Percentiles rank a stretch among this genome's conserved stretches.
phyloP scores from a whole-genome alignment of 37 sponge, comb jelly and placozoan species.

The Agelas oroides region DNA sequence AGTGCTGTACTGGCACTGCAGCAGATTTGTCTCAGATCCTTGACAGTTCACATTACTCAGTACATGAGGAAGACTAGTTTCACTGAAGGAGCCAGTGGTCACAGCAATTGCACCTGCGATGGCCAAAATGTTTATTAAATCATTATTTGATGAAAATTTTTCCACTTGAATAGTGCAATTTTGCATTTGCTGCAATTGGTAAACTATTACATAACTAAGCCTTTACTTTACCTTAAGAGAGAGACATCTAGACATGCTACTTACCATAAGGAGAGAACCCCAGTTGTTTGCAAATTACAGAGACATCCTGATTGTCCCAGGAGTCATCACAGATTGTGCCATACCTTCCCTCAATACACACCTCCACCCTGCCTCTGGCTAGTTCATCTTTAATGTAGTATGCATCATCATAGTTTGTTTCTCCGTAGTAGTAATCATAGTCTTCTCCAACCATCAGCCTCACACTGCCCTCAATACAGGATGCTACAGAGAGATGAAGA shows the following conservation, averaged over 20 bases:
- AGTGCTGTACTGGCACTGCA: constrained; percentile 10
- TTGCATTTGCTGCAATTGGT: no score
- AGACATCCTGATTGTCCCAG: constrained; percentile 42
- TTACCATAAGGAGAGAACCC: constrained; percentile 53
- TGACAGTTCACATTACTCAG: constrained; percentile 6
- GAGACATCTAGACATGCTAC: no score
- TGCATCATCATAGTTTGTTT: neutral
- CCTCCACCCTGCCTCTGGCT: constrained; percentile 52
- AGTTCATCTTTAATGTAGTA: constrained; percentile 29
- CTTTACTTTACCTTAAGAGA: no score
- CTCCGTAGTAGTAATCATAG: neutral
- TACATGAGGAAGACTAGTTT: neutral
- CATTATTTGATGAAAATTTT: no score
- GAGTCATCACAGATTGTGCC: constrained; percentile 44
- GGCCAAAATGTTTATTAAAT: no score
- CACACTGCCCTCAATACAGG: constrained; percentile 25
- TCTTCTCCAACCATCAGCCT: constrained; percentile 7
- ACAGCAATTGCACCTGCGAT: constrained; percentile 23
- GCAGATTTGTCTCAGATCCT: constrained; percentile 20
- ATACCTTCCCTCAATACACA: constrained; percentile 35
- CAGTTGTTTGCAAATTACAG: constrained; percentile 46
- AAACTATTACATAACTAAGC: no score
- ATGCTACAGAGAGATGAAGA: neutral
- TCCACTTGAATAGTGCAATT: no score
- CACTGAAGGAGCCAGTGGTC: neutral